Percentiles rank a stretch among this genome's conserved stretches.
Conservation (phyloP, 2,113 vertebrate species). For the Sapayoa aenigma region DNA sequence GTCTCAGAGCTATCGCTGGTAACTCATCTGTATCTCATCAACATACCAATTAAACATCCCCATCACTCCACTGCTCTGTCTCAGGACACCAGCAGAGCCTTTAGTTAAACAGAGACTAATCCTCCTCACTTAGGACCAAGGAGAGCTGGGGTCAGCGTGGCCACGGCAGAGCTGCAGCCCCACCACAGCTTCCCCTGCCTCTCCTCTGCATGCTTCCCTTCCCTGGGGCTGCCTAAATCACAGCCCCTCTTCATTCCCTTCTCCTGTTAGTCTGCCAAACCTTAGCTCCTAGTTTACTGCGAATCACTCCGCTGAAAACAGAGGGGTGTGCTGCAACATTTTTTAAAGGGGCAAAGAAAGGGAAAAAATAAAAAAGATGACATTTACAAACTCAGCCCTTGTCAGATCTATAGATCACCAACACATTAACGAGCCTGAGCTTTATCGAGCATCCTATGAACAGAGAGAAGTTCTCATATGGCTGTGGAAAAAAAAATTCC, state of each 20-base stretch:
- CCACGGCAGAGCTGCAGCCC: neutral
- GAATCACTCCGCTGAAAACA: neutral
- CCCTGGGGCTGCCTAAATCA: neutral
- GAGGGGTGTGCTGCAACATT: neutral
- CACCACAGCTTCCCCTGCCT: neutral
- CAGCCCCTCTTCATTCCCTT: neutral
- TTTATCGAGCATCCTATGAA: neutral
- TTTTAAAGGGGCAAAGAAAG: neutral
- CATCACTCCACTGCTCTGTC: neutral
- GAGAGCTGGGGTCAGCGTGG: neutral
- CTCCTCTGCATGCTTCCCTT: neutral
- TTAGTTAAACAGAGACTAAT: fast-evolving
- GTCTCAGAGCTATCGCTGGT: neutral
- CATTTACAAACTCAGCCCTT: slow-evolving; percentile 26
- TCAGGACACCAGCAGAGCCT: neutral
- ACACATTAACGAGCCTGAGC: slow-evolving; percentile 38
- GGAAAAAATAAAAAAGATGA: neutral
- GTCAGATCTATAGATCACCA: slow-evolving; percentile 34
- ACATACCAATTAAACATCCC: neutral
- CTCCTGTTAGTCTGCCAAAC: neutral
- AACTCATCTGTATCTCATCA: slow-evolving; percentile 16
- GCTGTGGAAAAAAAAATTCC: slow-evolving; percentile 43
- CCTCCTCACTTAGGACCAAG: fast-evolving
- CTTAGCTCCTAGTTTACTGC: neutral
- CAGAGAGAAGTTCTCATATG: neutral